Conservation (phyloP, 1,140 invertebrate species). For the Ephestia elutella region DNA sequence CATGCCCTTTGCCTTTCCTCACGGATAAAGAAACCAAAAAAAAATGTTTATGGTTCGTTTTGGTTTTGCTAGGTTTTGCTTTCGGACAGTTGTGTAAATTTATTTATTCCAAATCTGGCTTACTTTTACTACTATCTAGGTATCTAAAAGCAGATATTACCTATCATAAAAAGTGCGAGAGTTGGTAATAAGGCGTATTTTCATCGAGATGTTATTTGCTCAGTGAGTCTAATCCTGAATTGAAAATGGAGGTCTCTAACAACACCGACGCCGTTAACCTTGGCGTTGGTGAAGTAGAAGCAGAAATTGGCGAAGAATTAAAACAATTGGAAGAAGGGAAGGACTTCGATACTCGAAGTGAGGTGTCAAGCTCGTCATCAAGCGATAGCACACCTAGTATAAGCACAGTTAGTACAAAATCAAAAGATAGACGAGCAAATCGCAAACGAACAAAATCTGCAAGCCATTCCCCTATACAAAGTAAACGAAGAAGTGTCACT, state of each 20-base stretch:
- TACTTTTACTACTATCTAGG: no score
- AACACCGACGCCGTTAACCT: constrained; percentile 80
- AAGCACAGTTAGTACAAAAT: constrained; percentile 79
- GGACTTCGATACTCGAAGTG: constrained; percentile 84
- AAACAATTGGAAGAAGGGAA: constrained; percentile 79
- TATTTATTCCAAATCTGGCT: no score
- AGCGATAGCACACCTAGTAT: constrained; percentile 82
- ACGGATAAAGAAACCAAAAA: no score
- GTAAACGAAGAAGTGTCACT: constrained; percentile 69
- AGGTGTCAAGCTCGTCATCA: constrained; percentile 83
- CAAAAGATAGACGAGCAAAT: constrained; percentile 72
- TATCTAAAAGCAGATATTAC: no score
- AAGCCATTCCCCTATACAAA: constrained; percentile 72
- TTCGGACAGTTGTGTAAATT: no score
- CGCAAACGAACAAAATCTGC: constrained; percentile 71
- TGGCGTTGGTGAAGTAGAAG: constrained; percentile 81
- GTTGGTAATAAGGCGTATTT: neutral
- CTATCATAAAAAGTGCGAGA: neutral
- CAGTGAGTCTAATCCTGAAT: constrained; percentile 19
- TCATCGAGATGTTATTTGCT: neutral
- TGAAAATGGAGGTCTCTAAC: constrained; percentile 69
- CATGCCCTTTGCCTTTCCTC: no score
- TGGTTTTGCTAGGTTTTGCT: no score
- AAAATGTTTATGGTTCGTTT: no score
- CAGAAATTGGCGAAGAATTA: constrained; percentile 81